Percentiles rank a stretch among this genome's conserved stretches.
These are phyloP conservation scores for Hyles vespertilio DNA, from an alignment of 1,140 invertebrate species.

Conservation along the genomic window DNA sequence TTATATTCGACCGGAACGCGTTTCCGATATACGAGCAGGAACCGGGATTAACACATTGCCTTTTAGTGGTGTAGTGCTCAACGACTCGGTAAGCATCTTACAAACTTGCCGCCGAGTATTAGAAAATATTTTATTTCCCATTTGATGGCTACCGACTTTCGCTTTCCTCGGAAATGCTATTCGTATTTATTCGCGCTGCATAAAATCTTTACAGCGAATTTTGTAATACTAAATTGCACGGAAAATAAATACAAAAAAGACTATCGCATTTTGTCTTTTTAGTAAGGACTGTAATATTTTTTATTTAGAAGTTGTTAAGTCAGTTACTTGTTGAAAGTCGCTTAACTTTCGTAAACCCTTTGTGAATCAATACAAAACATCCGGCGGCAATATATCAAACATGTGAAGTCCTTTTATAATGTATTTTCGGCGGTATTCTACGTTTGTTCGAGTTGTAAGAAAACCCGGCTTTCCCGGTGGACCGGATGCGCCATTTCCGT, in stretches of 20 bases:
- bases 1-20: slow-evolving; percentile 47
- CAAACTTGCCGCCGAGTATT: slow-evolving; percentile 14
- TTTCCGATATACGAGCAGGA: slow-evolving; percentile 38
- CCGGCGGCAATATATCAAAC: slow-evolving; percentile 31
- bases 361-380: slow-evolving; percentile 30
- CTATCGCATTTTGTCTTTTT: neutral
- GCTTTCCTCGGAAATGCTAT: slow-evolving; percentile 15
- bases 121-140: slow-evolving; percentile 18
- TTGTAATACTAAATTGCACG: too few species aligned
- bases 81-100: slow-evolving; percentile 44
- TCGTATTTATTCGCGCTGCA: too few species aligned
- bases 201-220: too few species aligned
- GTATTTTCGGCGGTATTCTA: slow-evolving; percentile 30
- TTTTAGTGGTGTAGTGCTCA: slow-evolving; percentile 47
- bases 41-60: slow-evolving; percentile 56
- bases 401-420: slow-evolving; percentile 25
- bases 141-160: slow-evolving; percentile 1
- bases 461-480: slow-evolving; percentile 20
- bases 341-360: too few species aligned
- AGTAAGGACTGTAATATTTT: slow-evolving; percentile 14
- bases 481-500: slow-evolving; percentile 32
- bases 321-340: too few species aligned
- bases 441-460: slow-evolving; percentile 25
- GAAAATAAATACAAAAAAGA: too few species aligned
- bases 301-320: slow-evolving; percentile 8